phyloP scores from a whole-genome alignment of 2,888 invertebrate genomes.

The Chrysolina haemoptera region DNA sequence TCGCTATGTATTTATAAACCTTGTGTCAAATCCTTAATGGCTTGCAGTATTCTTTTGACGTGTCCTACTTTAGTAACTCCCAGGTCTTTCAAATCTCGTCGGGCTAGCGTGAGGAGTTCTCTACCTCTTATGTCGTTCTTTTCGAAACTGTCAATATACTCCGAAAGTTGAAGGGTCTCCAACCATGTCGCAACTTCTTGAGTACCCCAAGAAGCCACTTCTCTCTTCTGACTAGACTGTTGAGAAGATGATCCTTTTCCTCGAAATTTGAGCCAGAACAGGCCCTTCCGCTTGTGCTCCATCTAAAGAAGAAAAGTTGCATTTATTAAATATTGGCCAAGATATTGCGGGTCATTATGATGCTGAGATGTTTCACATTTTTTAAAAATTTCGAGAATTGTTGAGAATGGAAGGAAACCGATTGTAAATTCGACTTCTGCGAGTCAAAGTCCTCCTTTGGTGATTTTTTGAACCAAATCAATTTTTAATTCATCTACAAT shows the following conservation, averaged over 20 bases:
- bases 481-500: no score
- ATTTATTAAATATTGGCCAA: no score
- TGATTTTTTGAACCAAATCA: no score
- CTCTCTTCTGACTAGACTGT: conserved; percentile 71
- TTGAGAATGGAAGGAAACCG: no score
- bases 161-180: conserved; percentile 88
- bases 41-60: conserved; percentile 94
- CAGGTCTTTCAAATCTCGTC: conserved; percentile 90
- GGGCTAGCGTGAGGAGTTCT: conserved; percentile 88
- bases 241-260: conserved; percentile 68
- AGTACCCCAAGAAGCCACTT: conserved; percentile 84
- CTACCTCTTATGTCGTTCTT: conserved; percentile 93
- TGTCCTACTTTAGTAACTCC: conserved; percentile 97
- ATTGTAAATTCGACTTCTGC: no score
- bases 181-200: conserved; percentile 94
- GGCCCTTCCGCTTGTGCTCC: conserved; percentile 74
- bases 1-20: conserved; percentile 60
- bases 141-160: conserved; percentile 92
- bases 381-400: no score
- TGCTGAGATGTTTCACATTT: no score
- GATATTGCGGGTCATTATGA: no score
- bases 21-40: conserved; percentile 84
- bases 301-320: conserved; percentile 57
- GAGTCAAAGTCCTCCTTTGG: no score
- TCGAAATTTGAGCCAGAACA: conserved; percentile 80